Percentiles rank a stretch among this genome's conserved stretches.
phyloP scores from a whole-genome alignment of 2,888 invertebrate genomes.

The Barypeithes pellucidus region DNA sequence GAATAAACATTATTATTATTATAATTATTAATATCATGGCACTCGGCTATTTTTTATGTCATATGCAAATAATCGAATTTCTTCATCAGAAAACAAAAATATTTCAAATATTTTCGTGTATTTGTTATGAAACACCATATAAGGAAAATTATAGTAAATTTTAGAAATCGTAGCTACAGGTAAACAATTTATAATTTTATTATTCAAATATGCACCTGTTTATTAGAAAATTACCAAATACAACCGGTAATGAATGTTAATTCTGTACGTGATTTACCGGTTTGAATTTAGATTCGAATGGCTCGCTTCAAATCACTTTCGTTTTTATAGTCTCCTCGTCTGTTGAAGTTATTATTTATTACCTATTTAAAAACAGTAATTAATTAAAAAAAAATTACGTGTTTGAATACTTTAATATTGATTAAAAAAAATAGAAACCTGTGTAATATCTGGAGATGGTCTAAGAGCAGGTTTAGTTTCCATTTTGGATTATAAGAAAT shows the following conservation, averaged over 20 bases:
- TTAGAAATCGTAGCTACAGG: slow-evolving; percentile 19
- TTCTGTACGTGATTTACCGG: not conserved
- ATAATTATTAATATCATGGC: no score
- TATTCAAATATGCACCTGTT: slow-evolving; percentile 27
- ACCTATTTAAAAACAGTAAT: no score
- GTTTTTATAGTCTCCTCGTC: slow-evolving; percentile 1
- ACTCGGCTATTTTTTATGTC: no score
- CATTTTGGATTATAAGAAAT: no score
- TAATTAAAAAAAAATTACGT: no score
- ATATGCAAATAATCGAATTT: not conserved
- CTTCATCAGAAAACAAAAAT: not conserved
- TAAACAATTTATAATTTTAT: slow-evolving; percentile 1
- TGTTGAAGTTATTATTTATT: no score
- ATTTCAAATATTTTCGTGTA: slow-evolving; percentile 5
- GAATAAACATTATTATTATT: no score
- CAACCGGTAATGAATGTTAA: slow-evolving; percentile 10
- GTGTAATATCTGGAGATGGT: no score
- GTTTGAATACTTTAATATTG: no score
- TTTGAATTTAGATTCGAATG: slow-evolving; percentile 2
- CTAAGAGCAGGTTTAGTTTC: no score
- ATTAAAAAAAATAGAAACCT: no score
- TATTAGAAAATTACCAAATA: slow-evolving; percentile 3
- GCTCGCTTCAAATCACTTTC: slow-evolving; percentile 9
- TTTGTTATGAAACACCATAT: slow-evolving; percentile 12
- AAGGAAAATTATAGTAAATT: slow-evolving; percentile 18